Conservation (phyloP, 2,113 vertebrate genomes). For the Paracyprichromis sp. region DNA sequence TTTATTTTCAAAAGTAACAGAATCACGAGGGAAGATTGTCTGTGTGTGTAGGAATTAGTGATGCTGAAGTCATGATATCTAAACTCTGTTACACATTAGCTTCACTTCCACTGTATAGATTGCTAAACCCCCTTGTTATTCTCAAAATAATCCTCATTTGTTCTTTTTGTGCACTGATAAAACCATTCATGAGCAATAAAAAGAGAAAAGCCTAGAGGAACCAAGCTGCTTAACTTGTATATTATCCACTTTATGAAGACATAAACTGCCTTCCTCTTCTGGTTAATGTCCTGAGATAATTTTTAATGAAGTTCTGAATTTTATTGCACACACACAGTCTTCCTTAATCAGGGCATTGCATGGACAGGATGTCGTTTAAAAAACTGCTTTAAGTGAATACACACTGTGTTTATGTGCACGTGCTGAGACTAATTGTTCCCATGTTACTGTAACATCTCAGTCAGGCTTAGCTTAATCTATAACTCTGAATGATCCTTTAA, state of each 20-base stretch:
- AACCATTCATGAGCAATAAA: neutral
- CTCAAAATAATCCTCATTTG: neutral
- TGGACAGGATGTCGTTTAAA: neutral
- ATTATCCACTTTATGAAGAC: neutral
- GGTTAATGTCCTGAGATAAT: neutral
- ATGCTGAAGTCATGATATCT: neutral
- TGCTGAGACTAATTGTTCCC: slow-evolving; percentile 12
- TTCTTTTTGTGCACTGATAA: neutral
- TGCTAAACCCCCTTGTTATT: neutral
- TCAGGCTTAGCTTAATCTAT: neutral
- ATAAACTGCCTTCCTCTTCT: neutral
- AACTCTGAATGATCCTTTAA: neutral
- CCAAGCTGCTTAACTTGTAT: neutral
- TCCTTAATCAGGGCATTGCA: neutral
- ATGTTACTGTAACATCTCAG: slow-evolving; percentile 14
- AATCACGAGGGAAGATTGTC: neutral
- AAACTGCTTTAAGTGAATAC: neutral
- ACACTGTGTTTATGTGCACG: neutral
- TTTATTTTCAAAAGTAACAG: neutral
- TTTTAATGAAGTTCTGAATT: slow-evolving; percentile 1
- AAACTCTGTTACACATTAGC: neutral
- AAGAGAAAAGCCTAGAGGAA: neutral
- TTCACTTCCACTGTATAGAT: neutral
- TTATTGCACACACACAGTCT: neutral
- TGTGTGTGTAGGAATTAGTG: neutral